These are phyloP conservation scores for Dendrolimus houi DNA, from an alignment of 2,888 invertebrate genomes.

Conservation along the genomic window DNA sequence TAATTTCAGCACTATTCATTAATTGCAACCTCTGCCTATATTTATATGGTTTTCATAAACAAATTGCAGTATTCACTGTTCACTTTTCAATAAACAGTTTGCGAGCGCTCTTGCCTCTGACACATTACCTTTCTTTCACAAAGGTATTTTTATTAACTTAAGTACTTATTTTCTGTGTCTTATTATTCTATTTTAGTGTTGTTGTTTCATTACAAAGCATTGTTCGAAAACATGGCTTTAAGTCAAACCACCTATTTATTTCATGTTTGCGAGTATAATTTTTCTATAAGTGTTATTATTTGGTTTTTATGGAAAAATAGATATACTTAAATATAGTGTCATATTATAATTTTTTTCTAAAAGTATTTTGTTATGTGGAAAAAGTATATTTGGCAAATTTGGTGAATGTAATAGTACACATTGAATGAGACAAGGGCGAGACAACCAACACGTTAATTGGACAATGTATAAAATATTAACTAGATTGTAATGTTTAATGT, in stretches of 20 bases:
- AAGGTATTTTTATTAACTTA: constrained; percentile 26
- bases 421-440: constrained; percentile 41
- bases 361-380: neutral
- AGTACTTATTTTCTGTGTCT: constrained; percentile 35
- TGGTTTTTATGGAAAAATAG: neutral
- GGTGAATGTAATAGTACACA: constrained; percentile 35
- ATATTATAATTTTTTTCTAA: neutral
- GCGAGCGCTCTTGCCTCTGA: constrained; percentile 52
- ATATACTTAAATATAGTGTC: neutral
- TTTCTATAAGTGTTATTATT: constrained; percentile 9
- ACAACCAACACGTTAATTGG: constrained; percentile 55
- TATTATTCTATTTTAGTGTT: constrained; percentile 24
- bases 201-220: constrained; percentile 27
- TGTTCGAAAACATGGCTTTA: constrained; percentile 38
- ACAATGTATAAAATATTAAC: constrained; percentile 72
- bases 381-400: neutral
- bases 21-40: constrained; percentile 43
- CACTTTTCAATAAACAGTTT: constrained; percentile 22
- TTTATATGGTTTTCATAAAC: constrained; percentile 18
- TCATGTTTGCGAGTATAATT: constrained; percentile 23
- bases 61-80: no score
- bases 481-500: constrained; percentile 65
- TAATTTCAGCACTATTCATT: constrained; percentile 30
- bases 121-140: constrained; percentile 42
- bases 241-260: constrained; percentile 46